Evolutionary conservation across 2,888 invertebrate species (phyloP), one percentile per base, ranked within the genome.

Genomic region (Pyrrhopygopsis socrates): DNA sequence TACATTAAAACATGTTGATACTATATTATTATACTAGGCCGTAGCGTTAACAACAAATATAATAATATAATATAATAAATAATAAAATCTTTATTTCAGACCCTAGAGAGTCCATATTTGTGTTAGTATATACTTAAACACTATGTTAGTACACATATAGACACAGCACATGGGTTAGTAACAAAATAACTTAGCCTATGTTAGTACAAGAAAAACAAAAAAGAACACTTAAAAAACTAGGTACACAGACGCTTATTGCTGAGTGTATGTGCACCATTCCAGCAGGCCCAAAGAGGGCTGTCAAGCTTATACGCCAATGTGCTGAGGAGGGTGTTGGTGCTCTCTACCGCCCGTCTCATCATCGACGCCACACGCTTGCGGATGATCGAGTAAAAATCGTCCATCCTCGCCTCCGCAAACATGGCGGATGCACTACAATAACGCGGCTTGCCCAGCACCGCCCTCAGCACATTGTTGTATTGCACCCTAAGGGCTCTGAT

Each of bases 251-350:
- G n/a, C n/a, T n/a, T 0, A 60, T 58, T 74, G 50, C 29, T n/a
- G 73, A 74, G 58, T 38, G 41, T n/a, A n/a, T n/a, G n/a, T n/a
- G n/a, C n/a, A n/a, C n/a, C n/a, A n/a, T n/a, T n/a, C n/a, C n/a
- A n/a, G n/a, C n/a, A n/a, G n/a, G n/a, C n/a, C n/a, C n/a, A n/a
- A n/a, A n/a, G n/a, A n/a, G n/a, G n/a, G n/a, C 60, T 63, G 38
- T 75, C 75, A 27, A 75, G 60, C 29, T 75, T 75, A 63, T 60
- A 74, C 75, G 38, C 74, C 60, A 74, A 74, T 24, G 58, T 74
- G 60, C 74, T 74, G 24, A 74, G 73, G 54, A 73, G 30, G 34
- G 30, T 22, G 38, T 74, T 74, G 22, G 58, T 60, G 38, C 74
- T 74, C 34, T n/a, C 34, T 60, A 34, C 50, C 27, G 38, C 15